These are phyloP conservation scores for Pempheris klunzingeri DNA, from an alignment of 2,797 vertebrate species.

Conservation along the genomic window DNA sequence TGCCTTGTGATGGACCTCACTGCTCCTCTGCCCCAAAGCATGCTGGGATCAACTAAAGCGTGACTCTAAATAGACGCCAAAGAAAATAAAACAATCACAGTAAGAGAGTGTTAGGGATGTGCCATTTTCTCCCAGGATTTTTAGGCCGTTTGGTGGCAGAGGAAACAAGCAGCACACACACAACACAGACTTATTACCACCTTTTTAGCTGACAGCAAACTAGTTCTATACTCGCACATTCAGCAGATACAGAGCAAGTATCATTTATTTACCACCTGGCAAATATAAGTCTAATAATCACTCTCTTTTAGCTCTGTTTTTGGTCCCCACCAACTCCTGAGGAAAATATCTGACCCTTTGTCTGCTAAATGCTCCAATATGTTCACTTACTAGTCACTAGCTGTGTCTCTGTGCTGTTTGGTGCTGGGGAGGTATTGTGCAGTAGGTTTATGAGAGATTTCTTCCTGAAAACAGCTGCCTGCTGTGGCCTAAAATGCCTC, in stretches of 20 bases:
- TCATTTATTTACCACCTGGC: too few species aligned
- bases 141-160: not conserved
- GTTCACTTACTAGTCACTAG: too few species aligned
- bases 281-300: not conserved
- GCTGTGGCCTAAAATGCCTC: too few species aligned
- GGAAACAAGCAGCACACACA: not conserved
- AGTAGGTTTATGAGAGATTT: too few species aligned
- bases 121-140: not conserved
- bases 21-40: conserved; percentile 8
- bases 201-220: not conserved
- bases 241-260: too few species aligned
- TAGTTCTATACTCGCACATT: not conserved
- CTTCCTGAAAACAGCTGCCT: too few species aligned
- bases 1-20: conserved; percentile 13
- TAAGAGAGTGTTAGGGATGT: not conserved
- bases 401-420: too few species aligned
- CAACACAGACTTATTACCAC: not conserved
- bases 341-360: too few species aligned
- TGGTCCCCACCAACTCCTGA: too few species aligned
- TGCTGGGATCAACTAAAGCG: conserved; percentile 18
- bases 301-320: not conserved
- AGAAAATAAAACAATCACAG: not conserved
- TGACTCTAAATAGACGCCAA: not conserved
- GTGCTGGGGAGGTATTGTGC: too few species aligned
- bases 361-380: too few species aligned